A percentile compares a stretch with the other conserved stretches of the same genome.
Evolutionary conservation across 2,888 invertebrate species (phyloP).

Genomic region (Heliothis peltigera): DNA sequence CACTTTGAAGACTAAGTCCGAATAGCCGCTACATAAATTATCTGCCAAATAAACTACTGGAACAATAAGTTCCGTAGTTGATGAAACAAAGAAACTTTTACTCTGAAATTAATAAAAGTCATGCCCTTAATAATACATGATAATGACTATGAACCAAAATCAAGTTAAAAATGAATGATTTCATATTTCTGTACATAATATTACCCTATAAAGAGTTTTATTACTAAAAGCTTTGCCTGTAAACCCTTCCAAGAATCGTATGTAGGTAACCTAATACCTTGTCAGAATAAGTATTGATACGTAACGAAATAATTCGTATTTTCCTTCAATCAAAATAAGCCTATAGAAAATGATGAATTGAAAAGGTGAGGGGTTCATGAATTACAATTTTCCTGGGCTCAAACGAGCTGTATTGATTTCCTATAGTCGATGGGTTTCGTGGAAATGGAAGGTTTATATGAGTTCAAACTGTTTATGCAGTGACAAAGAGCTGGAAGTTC

Average conservation of each 20-base stretch:
- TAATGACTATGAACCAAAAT: no score
- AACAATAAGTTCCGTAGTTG: no score
- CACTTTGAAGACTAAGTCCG: no score
- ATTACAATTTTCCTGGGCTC: conserved; percentile 40
- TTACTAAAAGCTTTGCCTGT: neutral
- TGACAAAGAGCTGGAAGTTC: no score
- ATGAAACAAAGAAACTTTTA: no score
- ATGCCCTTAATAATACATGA: no score
- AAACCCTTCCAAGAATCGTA: neutral
- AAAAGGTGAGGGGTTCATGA: conserved; percentile 37
- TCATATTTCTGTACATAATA: no score
- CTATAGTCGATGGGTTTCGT: neutral
- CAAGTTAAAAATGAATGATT: no score
- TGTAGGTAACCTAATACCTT: neutral
- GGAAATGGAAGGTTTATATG: conserved; percentile 14
- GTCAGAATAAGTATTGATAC: neutral
- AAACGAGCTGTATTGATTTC: conserved; percentile 50
- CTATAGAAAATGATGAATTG: conserved; percentile 32
- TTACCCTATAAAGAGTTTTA: neutral
- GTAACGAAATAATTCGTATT: conserved; percentile 17
- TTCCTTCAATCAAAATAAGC: conserved; percentile 19
- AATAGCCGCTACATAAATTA: no score
- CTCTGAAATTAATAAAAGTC: no score
- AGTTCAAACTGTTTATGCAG: neutral
- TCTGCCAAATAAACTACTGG: no score